phyloP scores from a whole-genome alignment of 2,797 vertebrate species.

The Channa striata region DNA sequence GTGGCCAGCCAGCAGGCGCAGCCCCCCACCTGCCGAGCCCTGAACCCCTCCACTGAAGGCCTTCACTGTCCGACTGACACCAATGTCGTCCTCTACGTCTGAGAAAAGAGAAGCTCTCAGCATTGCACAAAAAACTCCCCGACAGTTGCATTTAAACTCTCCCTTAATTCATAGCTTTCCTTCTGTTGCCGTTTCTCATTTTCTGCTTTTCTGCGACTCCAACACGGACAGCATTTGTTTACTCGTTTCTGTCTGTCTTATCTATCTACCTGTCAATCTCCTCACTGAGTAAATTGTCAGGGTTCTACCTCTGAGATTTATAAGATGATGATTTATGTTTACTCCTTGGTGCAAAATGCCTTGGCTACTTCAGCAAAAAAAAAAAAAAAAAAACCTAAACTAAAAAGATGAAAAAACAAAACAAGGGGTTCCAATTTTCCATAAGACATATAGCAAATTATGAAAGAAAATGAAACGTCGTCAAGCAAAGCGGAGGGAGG shows the following conservation, averaged over 20 bases:
- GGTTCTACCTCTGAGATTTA: constrained; percentile 87
- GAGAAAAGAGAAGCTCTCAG: constrained; percentile 67
- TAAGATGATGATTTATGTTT: constrained; percentile 79
- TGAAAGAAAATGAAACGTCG: constrained; percentile 55
- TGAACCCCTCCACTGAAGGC: constrained; percentile 78
- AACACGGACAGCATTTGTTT: constrained; percentile 55
- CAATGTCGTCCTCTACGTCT: constrained; percentile 84
- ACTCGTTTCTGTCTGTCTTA: constrained; percentile 58
- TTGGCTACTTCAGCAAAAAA: constrained; percentile 84
- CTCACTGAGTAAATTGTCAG: constrained; percentile 72
- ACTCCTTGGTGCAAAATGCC: constrained; percentile 84
- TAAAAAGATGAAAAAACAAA: too few relatives aligned
- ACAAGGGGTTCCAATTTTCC: constrained; percentile 66
- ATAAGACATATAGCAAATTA: constrained; percentile 49
- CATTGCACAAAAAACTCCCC: constrained; percentile 62
- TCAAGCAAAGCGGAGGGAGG: constrained; percentile 74
- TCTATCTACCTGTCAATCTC: constrained; percentile 73
- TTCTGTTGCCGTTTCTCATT: constrained; percentile 32
- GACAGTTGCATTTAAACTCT: constrained; percentile 32
- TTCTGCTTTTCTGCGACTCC: constrained; percentile 61
- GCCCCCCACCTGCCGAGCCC: constrained; percentile 76
- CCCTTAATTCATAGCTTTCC: constrained; percentile 31
- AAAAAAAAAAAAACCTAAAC: constrained; percentile 2
- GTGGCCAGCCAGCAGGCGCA: constrained; percentile 66
- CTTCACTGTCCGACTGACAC: constrained; percentile 83